Evolutionary conservation across 2,888 invertebrate species (phyloP), one percentile per base, ranked within the genome.

Genomic region (Amblyjoppa fuscipennis): DNA sequence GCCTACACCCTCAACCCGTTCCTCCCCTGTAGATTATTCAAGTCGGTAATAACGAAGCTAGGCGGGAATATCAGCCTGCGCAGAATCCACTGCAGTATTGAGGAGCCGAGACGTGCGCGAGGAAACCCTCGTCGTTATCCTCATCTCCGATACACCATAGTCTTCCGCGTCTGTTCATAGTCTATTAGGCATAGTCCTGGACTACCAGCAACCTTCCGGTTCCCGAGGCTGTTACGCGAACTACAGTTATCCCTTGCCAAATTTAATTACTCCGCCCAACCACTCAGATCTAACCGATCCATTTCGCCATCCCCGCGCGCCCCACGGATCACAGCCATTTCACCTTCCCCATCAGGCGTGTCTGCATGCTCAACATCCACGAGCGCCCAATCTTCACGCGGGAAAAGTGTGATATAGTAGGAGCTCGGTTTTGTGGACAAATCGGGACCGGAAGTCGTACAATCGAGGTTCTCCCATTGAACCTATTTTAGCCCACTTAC

Each of bases 231-330:
- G 59, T 75, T 71, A 25, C 45, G 34, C 13, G 20, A 31, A 79
- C 31, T 28, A 69, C 51, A 53, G 73, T 31, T 49, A 53, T 59
- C 49, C 66, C 83, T 34, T 45, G 53, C 69, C 80, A 88, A 91
- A 91, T 91, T 89, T 89, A 91, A 91, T 91, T 91, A 91, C 89
- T 88, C 69, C 79, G 70, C 86, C 81, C 86, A 86, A 87, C 81
- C 87, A 85, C 87, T 88, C 88, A 81, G 11, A 51, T 38, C 13
- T 7, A 61, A 68, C 51, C 68, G 56, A 76, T 69, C 61, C 79
- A 28, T 34, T 61, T 45, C 16, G 61, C 25, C 11, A 69, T 31
- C 11, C 16, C 61, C 41, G 5, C 73, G 41, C 64, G 49, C 56
- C 45, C 51, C 53, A 45, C 59, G 45, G 45, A 16, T 49, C 75